Evolutionary conservation across 2,113 vertebrate genomes (phyloP).

Genomic region (Paracanthobrama guichenoti): DNA sequence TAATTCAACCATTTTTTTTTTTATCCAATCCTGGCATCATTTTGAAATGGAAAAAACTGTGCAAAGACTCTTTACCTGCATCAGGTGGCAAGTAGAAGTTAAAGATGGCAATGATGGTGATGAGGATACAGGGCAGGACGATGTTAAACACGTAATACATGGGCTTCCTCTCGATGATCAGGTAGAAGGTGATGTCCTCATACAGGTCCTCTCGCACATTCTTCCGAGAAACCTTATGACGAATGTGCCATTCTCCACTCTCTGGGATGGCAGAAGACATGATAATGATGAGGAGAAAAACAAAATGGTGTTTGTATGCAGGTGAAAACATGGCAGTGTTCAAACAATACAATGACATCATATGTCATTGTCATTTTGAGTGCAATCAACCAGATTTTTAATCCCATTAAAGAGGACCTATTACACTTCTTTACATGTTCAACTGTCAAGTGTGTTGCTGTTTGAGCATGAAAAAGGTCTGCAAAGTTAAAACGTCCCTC

Average conservation of each 20-base stretch:
- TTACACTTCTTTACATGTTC: no score
- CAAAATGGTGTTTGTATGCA: background rate
- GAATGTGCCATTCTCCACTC: slow-evolving; percentile 88
- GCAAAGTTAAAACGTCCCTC: no score
- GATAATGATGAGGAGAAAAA: background rate
- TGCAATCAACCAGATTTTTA: background rate
- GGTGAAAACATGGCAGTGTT: background rate
- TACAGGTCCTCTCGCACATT: slow-evolving; percentile 76
- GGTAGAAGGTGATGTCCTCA: slow-evolving; percentile 87
- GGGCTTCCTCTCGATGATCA: slow-evolving; percentile 88
- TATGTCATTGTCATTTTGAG: background rate
- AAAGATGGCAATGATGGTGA: slow-evolving; percentile 87
- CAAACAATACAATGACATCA: background rate
- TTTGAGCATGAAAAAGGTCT: no score
- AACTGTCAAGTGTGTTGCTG: no score
- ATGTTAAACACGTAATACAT: slow-evolving; percentile 92
- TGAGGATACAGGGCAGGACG: slow-evolving; percentile 89
- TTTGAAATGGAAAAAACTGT: background rate
- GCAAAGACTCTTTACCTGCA: slow-evolving; percentile 76
- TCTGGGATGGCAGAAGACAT: slow-evolving; percentile 66
- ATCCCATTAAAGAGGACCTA: no score
- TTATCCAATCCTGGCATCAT: background rate
- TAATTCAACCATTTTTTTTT: background rate
- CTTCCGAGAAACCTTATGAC: slow-evolving; percentile 82
- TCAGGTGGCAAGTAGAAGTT: slow-evolving; percentile 91